Evolutionary conservation across 2,888 invertebrate genomes (phyloP), one percentile per base, ranked within the genome.

Genomic region (Mechanitis mazaeus): DNA sequence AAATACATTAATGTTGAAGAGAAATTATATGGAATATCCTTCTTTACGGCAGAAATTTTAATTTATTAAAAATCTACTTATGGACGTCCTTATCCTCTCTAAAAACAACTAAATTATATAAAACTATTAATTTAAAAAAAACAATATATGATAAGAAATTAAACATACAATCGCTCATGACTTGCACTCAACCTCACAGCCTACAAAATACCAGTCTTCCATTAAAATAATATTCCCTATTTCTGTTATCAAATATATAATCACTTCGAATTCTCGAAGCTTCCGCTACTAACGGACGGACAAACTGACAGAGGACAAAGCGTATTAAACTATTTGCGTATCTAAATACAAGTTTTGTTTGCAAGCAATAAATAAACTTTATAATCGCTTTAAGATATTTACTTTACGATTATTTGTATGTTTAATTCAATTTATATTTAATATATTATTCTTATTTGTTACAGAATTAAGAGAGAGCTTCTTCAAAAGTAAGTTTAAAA

Each of bases 141-240:
- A 20, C 20, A 20, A 20, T 20, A 20, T 20, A 20, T 20, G 20
- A 20, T 20, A 56, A 5, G 31, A 35, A 3, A 47, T 42, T 9
- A 9, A 42, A 42, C 11, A 9, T 55, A 50, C 59, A 59, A 28
- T 20, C 12, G 53, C 65, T 33, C 58, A 4, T 55, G 55, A 55
- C 33, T 59, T 64, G 33, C 5, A 46, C 56, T 46, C 33, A 35
- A n/a, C 35, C 6, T 33, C 61, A 64, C 50, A 53, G 20, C 33
- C 50, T 56, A 61, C 59, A 63, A 62, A 62, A 66, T 60, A 61
- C 61, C 55, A 62, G 77, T 71, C 70, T 65, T 73, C 76, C 74
- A 81, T 80, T 82, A 80, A 79, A 79, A 78, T 74, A 72, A 66
- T 74, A 76, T 72, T 75, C 75, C 68, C 71, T 65, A 75, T 74